Conservation (phyloP, 1,140 invertebrate genomes). For the Trachymyrmex septentrionalis region DNA sequence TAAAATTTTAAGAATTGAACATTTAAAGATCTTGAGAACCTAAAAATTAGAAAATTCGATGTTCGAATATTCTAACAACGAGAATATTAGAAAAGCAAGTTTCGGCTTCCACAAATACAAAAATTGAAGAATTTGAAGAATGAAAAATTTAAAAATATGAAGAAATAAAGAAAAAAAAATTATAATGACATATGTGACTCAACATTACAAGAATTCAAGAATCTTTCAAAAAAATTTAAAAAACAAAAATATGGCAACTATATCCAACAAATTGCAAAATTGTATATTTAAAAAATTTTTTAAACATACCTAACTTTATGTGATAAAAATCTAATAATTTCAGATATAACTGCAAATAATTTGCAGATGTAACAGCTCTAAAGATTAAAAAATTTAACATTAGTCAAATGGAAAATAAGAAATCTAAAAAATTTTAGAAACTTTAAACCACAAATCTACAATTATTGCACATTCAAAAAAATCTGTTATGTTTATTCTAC, state of each 20-base stretch:
- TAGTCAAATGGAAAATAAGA: background rate
- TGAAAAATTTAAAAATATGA: background rate
- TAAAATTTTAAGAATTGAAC: constrained; percentile 14
- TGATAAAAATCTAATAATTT: constrained; percentile 22
- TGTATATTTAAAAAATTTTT: constrained; percentile 8
- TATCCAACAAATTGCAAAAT: constrained; percentile 7
- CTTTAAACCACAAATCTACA: background rate
- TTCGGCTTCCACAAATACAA: background rate
- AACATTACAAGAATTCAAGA: constrained; percentile 12
- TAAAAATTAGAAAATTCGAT: background rate
- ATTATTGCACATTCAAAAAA: background rate
- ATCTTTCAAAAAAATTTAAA: background rate
- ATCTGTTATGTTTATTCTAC: background rate
- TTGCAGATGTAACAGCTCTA: background rate
- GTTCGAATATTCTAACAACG: constrained; percentile 10
- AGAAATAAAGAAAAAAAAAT: constrained; percentile 29
- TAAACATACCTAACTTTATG: background rate
- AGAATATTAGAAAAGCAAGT: constrained; percentile 5
- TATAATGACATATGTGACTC: background rate
- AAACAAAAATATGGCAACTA: background rate
- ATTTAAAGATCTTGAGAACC: background rate
- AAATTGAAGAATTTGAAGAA: constrained; percentile 25
- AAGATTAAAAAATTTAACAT: background rate
- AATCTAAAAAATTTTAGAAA: background rate
- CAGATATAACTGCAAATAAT: background rate